Evolutionary conservation across 2,888 invertebrate genomes (phyloP), one percentile per base, ranked within the genome.

Genomic region (Campaea margaritaria): DNA sequence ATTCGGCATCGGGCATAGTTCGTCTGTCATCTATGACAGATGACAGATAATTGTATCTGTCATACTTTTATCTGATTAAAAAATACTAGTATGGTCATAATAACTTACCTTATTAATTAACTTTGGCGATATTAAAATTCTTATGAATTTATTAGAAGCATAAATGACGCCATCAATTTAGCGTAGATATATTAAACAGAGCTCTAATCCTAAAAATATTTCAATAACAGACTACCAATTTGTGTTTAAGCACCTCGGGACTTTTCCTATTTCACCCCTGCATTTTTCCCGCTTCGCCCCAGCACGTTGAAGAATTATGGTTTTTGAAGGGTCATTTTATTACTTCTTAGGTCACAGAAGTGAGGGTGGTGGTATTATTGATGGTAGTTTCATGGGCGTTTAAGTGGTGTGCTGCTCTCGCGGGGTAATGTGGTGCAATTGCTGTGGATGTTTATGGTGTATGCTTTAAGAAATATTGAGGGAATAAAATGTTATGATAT

Each of bases 251-350:
- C 51, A 56, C 55, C 21, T 44, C 16, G n/a, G 13, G 14, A 27
- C 31, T 31, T 31, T 31, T 31, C 31, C 31, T 9, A 9, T 9
- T 31, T 48, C 28, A 45, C 62, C 65, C 68, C 56, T 69, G 65
- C 65, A 65, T 42, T 48, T 46, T 42, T 50, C 50, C 50, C 45
- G 12, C 4, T 34, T 31, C 27, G 12, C 62, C 62, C 57, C 57
- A 57, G 61, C 11, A n/a, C 65, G 75, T 13, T 42, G 71, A 76
- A 77, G 80, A 87, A 74, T 86, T 85, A 87, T 82, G 75, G 83
- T 66, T 73, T 75, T 66, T 65, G 66, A 69, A 81, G 83, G 81
- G 76, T 61, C 69, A 72, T 75, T 74, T 78, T 78, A 79, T 80
- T 78, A 73, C 76, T 68, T 71, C 74, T 74, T 74, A 76, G 76